Evolutionary conservation across 2,797 vertebrate species (phyloP), one percentile per base, ranked within the genome.

Genomic region (Protosalanx chinensis): DNA sequence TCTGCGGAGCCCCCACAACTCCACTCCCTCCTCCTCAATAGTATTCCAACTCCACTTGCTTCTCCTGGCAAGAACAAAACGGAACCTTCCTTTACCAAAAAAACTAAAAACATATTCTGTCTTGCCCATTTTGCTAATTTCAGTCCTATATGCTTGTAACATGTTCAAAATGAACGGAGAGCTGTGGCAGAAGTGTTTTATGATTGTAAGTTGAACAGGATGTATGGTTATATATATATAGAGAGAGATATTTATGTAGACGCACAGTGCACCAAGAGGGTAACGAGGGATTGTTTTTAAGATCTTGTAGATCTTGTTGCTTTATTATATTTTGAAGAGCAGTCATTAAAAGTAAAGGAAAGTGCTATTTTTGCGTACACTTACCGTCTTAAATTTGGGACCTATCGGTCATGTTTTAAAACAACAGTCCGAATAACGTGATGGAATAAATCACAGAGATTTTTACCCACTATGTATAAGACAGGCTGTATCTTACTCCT

Each of bases 201-300:
- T 56, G 46, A 66, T 81, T 89, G 84, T 82, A 84, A 84, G 83
- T 75, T 65, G 78, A 83, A 86, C 69, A 80, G 79, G 82, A 64
- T 79, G 87, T 81, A 81, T 72, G 85, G 86, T 85, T 81, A 73
- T 90, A 90, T 91, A 90, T 91, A 90, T 90, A 57, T 29, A 70
- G 85, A 84, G 88, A 82, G 90, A 12, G 41, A 89, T 93, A 91
- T 93, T 92, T 91, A 91, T 92, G 90, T 84, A 81, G 75, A 86
- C 71, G 81, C 81, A 83, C 85, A 64, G 75, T 88, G 82, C 84
- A 85, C 80, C 72, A 59, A 78, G 78, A 82, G 80, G 84, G 84
- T 78, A 60, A 68, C 85, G 82, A 85, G 88, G 86, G 91, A 89
- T 92, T 91, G 88, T 91, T 91, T 46, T 90, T 90, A 88, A 88